Conservation (phyloP, 2,888 invertebrate genomes). For the Troides helena region DNA sequence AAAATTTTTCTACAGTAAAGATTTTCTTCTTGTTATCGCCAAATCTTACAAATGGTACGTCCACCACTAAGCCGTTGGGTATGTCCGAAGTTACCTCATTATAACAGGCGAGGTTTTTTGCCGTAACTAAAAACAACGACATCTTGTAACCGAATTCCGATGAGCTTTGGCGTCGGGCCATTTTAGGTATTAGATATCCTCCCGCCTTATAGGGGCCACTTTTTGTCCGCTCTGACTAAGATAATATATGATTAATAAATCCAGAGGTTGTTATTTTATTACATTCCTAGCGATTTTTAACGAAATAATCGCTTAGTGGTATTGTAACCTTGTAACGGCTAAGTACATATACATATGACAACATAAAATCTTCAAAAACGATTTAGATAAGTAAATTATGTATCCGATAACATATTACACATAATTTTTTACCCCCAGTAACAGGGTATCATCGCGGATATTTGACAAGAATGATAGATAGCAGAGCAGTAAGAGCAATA, state of each 20-base stretch:
- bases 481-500: too few relatives aligned
- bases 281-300: conserved; percentile 1
- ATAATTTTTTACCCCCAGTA: too few relatives aligned
- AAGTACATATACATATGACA: too few relatives aligned
- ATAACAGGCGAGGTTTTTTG: conserved; percentile 23
- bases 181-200: conserved; percentile 29
- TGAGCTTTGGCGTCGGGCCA: conserved; percentile 26
- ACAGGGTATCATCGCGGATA: too few relatives aligned
- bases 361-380: too few relatives aligned
- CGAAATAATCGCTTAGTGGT: background rate
- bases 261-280: conserved; percentile 21
- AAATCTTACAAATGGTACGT: background rate
- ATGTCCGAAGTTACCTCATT: conserved; percentile 22
- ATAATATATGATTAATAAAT: conserved; percentile 25
- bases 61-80: background rate
- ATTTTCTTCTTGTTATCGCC: background rate
- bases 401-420: too few relatives aligned
- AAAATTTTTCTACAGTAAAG: background rate
- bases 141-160: conserved; percentile 28
- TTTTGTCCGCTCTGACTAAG: conserved; percentile 14
- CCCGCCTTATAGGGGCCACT: conserved; percentile 18
- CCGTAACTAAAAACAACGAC: conserved; percentile 22
- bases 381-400: too few relatives aligned
- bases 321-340: background rate
- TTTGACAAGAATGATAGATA: too few relatives aligned